Base-by-base conservation (phyloP, 2,888 invertebrate species). In the Teleiodes luculella region DNA sequence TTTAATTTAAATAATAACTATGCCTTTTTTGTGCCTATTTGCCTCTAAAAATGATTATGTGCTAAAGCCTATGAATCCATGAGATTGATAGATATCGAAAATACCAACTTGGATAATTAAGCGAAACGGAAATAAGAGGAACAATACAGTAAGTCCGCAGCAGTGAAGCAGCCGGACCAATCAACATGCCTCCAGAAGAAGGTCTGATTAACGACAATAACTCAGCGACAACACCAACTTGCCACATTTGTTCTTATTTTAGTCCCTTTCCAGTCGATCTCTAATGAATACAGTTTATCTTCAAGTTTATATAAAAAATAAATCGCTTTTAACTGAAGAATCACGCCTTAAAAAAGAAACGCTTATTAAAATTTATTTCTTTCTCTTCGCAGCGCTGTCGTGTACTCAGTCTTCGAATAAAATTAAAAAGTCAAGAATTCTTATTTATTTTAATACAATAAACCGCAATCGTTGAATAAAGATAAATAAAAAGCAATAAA, bases 391-490 rank as follows among this genome's bases (percentile, higher is more conserved):
- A 79, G 83, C 82, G 74, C 82, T 83, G 89, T 87, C 87, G 84
- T 88, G 89, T 88, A 87, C 86, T 81, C 78, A 76, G 86, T 69
- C 78, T 78, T 56, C 80, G 80, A 88, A 89, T 86, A 89, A 89
- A 89, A 89, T 89, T 88, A 88, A 89, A 89, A 88, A 88, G 86
- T 87, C 86, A 81, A 86, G 86, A 87, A 88, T 87, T 89, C 88
- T 88, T 89, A 87, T 89, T 89, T 89, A 89, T 89, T 88, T 89
- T 89, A 88, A 89, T 89, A 89, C 88, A 89, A 89, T 89, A 89
- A 88, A 89, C 88, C 85, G 88, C 89, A 88, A 89, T 87, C 89
- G 87, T 82, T 87, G 88, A 89, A 89, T 89, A 88, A 88, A 88
- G 88, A 89, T 89, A 89, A 89, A 89, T 88, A 88, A 88, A 89